Evolutionary conservation across 1,140 invertebrate species (phyloP), one percentile per base, ranked within the genome.

Genomic region (Rhizoglyphus robini): DNA sequence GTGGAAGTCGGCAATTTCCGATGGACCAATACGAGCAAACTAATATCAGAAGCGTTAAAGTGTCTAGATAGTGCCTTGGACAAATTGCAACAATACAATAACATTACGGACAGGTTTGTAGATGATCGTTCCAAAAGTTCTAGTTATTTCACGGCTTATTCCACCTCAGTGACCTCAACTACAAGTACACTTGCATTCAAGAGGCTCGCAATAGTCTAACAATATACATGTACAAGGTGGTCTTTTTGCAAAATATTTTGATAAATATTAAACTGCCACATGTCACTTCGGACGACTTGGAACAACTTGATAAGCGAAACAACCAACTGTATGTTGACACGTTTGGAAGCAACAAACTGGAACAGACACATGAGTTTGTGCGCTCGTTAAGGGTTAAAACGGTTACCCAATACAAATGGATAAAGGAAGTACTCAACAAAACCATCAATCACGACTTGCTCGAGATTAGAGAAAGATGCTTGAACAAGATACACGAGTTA

Each of bases 211-310:
- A 83, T 70, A 79, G 81, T 67, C 72, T 84, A 15, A 13, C 27
- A 34, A 34, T 46, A 13, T 15, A n/a, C n/a, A 8, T 46, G 15
- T 29, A n/a, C 36, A 60, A n/a, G 36, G 36, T 72, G 74, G 84
- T 76, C 60, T 77, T 75, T 25, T 80, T 81, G 29, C 80, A 83
- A 62, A 68, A 76, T 4, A 81, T 82, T 71, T 73, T 84, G 29
- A 76, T 75, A 5, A 77, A 78, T n/a, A 80, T 83, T 13, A 71
- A 79, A 65, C 83, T 84, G 67, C 82, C 82, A 0, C 83, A 84
- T 71, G 83, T 80, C 65, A 79, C 78, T n/a, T 72, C 75, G 23
- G 74, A 76, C 57, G 83, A 84, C 72, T 75, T 84, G 5, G 70
- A 72, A 3, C 79, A 78, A 0, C 71, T 84, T 18, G 70, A 78